phyloP scores from a whole-genome alignment of 2,888 invertebrate species.

The Tenthredo scrophulariae region DNA sequence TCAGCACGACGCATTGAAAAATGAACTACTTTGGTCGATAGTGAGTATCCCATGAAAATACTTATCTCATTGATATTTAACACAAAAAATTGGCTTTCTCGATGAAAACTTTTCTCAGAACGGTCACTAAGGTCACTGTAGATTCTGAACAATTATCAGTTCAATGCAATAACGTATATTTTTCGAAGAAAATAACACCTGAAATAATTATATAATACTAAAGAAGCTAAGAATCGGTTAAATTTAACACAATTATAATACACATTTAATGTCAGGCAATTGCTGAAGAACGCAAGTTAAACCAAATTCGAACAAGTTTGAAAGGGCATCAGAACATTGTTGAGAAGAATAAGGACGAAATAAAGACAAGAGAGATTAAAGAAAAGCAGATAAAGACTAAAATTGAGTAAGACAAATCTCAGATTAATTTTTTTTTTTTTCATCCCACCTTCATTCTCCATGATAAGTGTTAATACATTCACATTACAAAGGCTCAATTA shows the following conservation, averaged over 20 bases:
- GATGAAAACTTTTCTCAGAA: background rate
- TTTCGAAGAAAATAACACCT: background rate
- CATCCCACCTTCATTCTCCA: background rate
- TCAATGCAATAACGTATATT: background rate
- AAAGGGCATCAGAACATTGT: slow-evolving; percentile 73
- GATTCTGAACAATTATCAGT: background rate
- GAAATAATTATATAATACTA: background rate
- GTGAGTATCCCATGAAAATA: slow-evolving; percentile 61
- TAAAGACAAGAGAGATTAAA: slow-evolving; percentile 63
- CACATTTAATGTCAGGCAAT: slow-evolving; percentile 60
- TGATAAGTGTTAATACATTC: background rate
- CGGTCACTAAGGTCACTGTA: background rate
- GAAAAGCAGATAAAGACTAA: slow-evolving; percentile 67
- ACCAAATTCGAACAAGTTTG: slow-evolving; percentile 75
- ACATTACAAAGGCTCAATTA: background rate
- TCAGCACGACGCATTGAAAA: slow-evolving; percentile 79
- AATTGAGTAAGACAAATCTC: slow-evolving; percentile 78
- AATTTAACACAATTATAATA: slow-evolving; percentile 22
- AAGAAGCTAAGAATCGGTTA: background rate
- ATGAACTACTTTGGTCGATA: slow-evolving; percentile 81
- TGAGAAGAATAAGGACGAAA: slow-evolving; percentile 61
- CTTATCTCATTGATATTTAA: background rate
- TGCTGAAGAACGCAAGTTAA: slow-evolving; percentile 72
- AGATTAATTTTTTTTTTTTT: slow-evolving; percentile 45
- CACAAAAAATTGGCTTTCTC: background rate